phyloP scores from a whole-genome alignment of 35 echinoderm and acorn worm genomes.

The Eucidaris tribuloides region DNA sequence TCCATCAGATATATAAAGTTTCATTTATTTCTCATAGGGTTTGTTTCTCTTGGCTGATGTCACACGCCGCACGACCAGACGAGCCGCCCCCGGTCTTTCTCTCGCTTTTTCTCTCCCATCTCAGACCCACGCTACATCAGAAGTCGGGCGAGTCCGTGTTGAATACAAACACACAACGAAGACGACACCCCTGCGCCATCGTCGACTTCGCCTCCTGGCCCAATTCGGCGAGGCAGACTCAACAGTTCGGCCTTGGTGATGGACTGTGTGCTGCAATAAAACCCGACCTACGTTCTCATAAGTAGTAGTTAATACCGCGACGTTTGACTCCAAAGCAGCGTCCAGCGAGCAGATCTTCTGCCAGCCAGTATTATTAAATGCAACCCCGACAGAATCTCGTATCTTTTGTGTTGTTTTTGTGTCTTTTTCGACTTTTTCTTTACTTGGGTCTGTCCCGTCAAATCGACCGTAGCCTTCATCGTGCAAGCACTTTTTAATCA shows the following conservation, averaged over 20 bases:
- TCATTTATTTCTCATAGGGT: too few species aligned
- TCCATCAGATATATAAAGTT: too few species aligned
- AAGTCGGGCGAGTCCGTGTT: constrained; percentile 56
- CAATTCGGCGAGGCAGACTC: constrained; percentile 60
- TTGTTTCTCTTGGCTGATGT: too few species aligned
- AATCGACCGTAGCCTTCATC: too few species aligned
- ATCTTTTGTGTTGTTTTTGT: neutral
- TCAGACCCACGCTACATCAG: constrained; percentile 29
- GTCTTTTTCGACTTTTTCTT: too few species aligned
- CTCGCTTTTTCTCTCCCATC: too few species aligned
- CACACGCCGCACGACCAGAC: too few species aligned
- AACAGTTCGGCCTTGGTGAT: constrained; percentile 89
- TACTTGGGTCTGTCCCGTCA: too few species aligned
- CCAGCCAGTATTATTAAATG: neutral
- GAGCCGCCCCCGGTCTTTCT: too few species aligned
- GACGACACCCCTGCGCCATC: constrained; percentile 79
- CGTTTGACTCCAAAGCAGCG: constrained; percentile 20
- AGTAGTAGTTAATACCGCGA: constrained; percentile 20
- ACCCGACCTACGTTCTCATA: constrained; percentile 18
- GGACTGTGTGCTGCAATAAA: constrained; percentile 93
- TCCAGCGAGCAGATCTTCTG: neutral
- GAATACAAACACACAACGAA: constrained; percentile 61
- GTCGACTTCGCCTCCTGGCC: constrained; percentile 72
- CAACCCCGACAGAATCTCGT: neutral
- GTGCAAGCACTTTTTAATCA: too few species aligned